Percentiles rank a stretch among this genome's conserved stretches.
Evolutionary conservation across 1,140 invertebrate genomes (phyloP).

Genomic region (Ostrea edulis): DNA sequence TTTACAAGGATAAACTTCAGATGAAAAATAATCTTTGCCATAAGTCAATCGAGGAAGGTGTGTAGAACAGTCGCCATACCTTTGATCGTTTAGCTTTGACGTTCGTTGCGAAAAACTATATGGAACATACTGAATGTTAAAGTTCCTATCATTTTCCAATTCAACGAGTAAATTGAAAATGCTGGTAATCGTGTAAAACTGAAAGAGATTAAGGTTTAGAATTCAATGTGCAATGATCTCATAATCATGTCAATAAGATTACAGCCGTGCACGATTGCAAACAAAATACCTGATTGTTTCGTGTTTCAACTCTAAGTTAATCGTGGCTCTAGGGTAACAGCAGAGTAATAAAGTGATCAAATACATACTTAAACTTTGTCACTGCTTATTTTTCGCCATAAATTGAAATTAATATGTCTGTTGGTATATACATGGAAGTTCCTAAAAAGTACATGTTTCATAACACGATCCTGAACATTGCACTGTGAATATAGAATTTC

Average conservation of each 20-base stretch:
- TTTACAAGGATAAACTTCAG: background rate
- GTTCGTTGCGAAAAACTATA: background rate
- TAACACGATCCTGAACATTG: no score
- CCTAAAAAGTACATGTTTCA: no score
- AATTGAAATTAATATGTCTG: slow-evolving; percentile 38
- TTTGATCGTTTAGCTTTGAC: background rate
- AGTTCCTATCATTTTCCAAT: slow-evolving; percentile 12
- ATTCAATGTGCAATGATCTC: background rate
- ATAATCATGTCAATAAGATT: slow-evolving; percentile 36
- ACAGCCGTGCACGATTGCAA: slow-evolving; percentile 2
- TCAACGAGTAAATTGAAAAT: slow-evolving; percentile 26
- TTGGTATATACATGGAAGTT: no score
- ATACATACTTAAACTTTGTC: slow-evolving; percentile 21
- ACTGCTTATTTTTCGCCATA: background rate
- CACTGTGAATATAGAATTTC: no score
- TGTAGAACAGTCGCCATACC: background rate
- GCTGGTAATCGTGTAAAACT: slow-evolving; percentile 30
- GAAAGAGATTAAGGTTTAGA: slow-evolving; percentile 20
- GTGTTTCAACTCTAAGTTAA: slow-evolving; percentile 3
- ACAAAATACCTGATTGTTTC: background rate
- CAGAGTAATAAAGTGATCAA: slow-evolving; percentile 5
- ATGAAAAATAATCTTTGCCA: slow-evolving; percentile 11
- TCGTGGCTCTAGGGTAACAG: background rate
- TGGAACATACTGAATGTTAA: background rate
- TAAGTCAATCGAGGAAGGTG: background rate